phyloP scores from a whole-genome alignment of 2,797 vertebrate genomes.

The Schizopygopsis pylzovi region DNA sequence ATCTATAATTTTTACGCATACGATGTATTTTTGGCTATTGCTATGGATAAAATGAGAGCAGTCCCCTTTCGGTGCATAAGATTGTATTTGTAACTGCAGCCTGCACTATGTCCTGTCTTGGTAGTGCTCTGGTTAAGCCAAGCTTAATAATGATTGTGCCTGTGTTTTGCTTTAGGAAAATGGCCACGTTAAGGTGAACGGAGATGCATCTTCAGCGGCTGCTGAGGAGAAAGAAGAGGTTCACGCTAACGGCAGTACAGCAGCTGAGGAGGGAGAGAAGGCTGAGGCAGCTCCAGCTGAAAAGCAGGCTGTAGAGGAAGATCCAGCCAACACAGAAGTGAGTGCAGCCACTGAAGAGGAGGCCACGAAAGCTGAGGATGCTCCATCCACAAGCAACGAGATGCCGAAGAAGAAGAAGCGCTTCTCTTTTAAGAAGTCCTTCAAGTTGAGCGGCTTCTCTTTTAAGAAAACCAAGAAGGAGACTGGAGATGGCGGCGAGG shows the following conservation, averaged over 20 bases:
- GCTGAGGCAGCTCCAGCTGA: constrained; percentile 66
- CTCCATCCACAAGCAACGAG: constrained; percentile 85
- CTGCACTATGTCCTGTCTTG: constrained; percentile 59
- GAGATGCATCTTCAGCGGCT: constrained; percentile 88
- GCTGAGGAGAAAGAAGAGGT: constrained; percentile 89
- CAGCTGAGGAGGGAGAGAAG: constrained; percentile 80
- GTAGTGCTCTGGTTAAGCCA: constrained; percentile 10
- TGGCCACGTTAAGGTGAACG: constrained; percentile 91
- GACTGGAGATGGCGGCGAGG: constrained; percentile 77
- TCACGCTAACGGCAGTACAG: constrained; percentile 87
- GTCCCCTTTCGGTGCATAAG: neutral
- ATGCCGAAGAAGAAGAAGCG: constrained; percentile 97
- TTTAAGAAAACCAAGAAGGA: constrained; percentile 97
- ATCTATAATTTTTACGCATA: too few species aligned
- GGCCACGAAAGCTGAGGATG: constrained; percentile 82
- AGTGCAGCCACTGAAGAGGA: constrained; percentile 66
- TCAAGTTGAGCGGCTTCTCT: constrained; percentile 94
- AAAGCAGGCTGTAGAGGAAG: constrained; percentile 69
- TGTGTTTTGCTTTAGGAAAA: constrained; percentile 82
- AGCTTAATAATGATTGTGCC: neutral
- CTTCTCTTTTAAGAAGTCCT: constrained; percentile 97
- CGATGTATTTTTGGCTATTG: too few species aligned
- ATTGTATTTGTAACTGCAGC: constrained; percentile 64
- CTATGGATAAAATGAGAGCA: neutral
- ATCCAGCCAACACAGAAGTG: constrained; percentile 75